Percentiles rank a stretch among this genome's conserved stretches.
These are phyloP conservation scores for Orussus abietinus DNA, from an alignment of 1,140 invertebrate species.

Conservation along the genomic window DNA sequence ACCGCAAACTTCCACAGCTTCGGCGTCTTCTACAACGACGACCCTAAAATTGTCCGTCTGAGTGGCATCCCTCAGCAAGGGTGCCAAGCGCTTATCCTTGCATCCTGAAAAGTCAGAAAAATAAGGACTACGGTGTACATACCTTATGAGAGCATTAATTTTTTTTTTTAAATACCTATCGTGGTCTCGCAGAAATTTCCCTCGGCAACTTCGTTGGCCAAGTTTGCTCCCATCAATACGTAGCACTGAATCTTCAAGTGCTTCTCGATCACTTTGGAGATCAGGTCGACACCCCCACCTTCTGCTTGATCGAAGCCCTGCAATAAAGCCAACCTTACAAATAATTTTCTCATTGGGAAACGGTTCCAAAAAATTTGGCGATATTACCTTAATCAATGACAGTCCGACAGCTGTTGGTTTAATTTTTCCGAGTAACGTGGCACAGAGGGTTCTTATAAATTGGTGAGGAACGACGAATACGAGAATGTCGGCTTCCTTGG, in stretches of 20 bases:
- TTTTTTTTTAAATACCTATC: conserved; percentile 58
- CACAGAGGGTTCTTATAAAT: conserved; percentile 67
- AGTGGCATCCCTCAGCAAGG: conserved; percentile 66
- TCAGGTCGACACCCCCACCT: conserved; percentile 66
- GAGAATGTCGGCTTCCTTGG: conserved; percentile 73
- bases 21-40: conserved; percentile 70
- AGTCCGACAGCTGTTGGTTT: conserved; percentile 69
- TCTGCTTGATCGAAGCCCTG: conserved; percentile 66
- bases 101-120: conserved; percentile 50
- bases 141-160: too few species aligned
- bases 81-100: conserved; percentile 56
- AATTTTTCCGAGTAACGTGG: conserved; percentile 63
- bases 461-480: conserved; percentile 87
- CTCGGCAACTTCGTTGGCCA: conserved; percentile 73
- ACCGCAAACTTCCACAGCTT: conserved; percentile 80
- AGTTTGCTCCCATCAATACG: conserved; percentile 83
- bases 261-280: conserved; percentile 69
- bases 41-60: conserved; percentile 78
- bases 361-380: neutral
- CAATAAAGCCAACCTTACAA: conserved; percentile 23
- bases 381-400: conserved; percentile 73
- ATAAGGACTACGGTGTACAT: neutral
- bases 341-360: neutral
- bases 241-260: conserved; percentile 68
- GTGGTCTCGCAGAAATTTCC: conserved; percentile 86